A percentile compares a stretch with the other conserved stretches of the same genome.
phyloP scores from a whole-genome alignment of 2,797 vertebrate genomes.

The Myotis myotis region DNA sequence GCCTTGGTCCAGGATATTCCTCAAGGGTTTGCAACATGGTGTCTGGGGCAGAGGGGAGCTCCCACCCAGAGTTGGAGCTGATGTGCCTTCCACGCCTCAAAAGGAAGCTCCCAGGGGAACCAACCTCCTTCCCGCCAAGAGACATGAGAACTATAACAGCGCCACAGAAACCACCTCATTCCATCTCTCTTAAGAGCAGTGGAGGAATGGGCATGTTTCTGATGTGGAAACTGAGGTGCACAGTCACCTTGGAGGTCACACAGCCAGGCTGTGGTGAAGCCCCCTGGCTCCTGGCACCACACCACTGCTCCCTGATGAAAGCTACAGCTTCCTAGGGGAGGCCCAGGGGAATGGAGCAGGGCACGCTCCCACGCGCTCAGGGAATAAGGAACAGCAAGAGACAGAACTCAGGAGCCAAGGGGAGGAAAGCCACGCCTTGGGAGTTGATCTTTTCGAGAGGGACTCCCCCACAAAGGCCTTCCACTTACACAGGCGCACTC shows the following conservation, averaged over 20 bases:
- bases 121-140: neutral
- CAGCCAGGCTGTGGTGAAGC: neutral
- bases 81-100: neutral
- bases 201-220: neutral
- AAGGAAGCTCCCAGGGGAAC: neutral
- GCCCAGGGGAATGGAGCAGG: neutral
- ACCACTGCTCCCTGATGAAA: neutral
- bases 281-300: neutral
- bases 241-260: neutral
- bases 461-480: fast-evolving
- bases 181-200: too few species aligned
- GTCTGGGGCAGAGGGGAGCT: slow-evolving; percentile 67
- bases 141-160: neutral
- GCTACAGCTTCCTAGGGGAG: neutral
- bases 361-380: neutral
- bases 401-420: neutral
- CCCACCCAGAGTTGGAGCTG: neutral
- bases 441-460: neutral
- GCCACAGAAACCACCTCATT: neutral
- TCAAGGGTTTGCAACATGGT: slow-evolving; percentile 59
- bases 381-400: neutral
- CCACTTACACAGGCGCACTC: fast-evolving
- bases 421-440: neutral
- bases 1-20: slow-evolving; percentile 54
- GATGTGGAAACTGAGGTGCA: neutral